These are phyloP conservation scores for Digitonthophagus gazella DNA, from an alignment of 2,888 invertebrate species.

Conservation along the genomic window DNA sequence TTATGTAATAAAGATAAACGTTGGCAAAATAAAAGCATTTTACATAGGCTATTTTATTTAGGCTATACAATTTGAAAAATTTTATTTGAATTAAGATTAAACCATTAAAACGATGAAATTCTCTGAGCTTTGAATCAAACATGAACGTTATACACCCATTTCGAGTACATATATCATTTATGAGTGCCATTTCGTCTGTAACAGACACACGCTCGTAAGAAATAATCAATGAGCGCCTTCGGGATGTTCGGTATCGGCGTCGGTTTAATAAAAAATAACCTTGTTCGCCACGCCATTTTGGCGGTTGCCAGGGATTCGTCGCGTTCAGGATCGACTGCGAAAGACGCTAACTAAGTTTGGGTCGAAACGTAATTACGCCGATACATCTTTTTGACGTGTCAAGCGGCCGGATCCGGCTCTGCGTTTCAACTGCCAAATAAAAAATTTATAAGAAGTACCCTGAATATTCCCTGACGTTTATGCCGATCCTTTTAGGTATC, in stretches of 20 bases:
- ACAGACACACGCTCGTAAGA: neutral
- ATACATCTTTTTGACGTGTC: neutral
- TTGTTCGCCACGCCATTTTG: neutral
- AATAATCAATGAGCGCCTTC: neutral
- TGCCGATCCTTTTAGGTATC: neutral
- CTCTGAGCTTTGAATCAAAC: too few relatives aligned
- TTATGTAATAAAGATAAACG: too few relatives aligned
- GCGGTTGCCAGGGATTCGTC: neutral
- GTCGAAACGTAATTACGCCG: neutral
- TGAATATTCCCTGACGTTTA: neutral
- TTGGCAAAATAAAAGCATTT: too few relatives aligned
- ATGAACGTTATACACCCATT: too few relatives aligned
- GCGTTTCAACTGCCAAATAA: neutral
- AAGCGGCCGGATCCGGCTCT: neutral
- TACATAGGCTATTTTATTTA: too few relatives aligned
- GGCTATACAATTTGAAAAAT: too few relatives aligned
- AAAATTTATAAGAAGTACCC: neutral
- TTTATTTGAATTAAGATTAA: too few relatives aligned
- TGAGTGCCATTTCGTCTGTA: neutral
- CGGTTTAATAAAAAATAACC: neutral
- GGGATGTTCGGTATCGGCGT: neutral
- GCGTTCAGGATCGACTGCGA: too few relatives aligned
- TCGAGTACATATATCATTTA: neutral
- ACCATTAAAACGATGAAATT: too few relatives aligned
- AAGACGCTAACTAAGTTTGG: neutral